A percentile compares a stretch with the other conserved stretches of the same genome.
Evolutionary conservation across 2,888 invertebrate genomes (phyloP).

Genomic region (Therioaphis trifolii): DNA sequence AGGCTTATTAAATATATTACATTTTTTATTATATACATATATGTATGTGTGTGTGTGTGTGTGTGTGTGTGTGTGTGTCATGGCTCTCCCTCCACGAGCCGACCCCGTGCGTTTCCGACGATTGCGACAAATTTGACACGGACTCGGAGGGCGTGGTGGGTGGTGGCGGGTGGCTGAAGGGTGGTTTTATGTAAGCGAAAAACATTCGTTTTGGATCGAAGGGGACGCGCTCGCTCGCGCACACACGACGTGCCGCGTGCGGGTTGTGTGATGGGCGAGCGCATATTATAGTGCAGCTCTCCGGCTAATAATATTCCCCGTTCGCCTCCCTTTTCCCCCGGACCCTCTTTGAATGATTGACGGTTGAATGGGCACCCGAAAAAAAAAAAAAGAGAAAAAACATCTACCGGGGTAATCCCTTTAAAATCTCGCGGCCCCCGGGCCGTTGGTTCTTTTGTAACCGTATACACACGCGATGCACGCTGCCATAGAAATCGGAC

Average conservation of each 20-base stretch:
- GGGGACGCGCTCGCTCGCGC: too few species aligned
- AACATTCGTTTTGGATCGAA: conserved; percentile 50
- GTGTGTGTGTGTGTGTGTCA: neutral
- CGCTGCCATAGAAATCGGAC: neutral
- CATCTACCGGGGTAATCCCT: conserved; percentile 53
- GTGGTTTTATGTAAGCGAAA: conserved; percentile 53
- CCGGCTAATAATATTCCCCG: conserved; percentile 46
- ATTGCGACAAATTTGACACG: conserved; percentile 57
- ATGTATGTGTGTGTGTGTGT: too few species aligned
- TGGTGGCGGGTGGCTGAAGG: too few species aligned
- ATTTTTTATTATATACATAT: too few species aligned
- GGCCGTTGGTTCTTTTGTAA: conserved; percentile 44
- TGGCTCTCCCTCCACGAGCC: neutral
- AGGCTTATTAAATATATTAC: conserved; percentile 50
- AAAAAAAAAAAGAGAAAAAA: conserved; percentile 18
- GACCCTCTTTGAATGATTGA: conserved; percentile 38
- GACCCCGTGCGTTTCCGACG: neutral
- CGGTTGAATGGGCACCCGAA: conserved; percentile 54
- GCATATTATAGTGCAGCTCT: conserved; percentile 21
- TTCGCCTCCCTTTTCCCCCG: neutral
- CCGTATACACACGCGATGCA: neutral
- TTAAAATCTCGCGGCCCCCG: conserved; percentile 53
- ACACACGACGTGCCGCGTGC: too few species aligned
- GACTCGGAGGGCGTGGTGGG: neutral
- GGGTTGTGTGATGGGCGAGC: conserved; percentile 13